Conservation (phyloP, 2,113 vertebrate genomes). For the Pelodiscus sinensis region DNA sequence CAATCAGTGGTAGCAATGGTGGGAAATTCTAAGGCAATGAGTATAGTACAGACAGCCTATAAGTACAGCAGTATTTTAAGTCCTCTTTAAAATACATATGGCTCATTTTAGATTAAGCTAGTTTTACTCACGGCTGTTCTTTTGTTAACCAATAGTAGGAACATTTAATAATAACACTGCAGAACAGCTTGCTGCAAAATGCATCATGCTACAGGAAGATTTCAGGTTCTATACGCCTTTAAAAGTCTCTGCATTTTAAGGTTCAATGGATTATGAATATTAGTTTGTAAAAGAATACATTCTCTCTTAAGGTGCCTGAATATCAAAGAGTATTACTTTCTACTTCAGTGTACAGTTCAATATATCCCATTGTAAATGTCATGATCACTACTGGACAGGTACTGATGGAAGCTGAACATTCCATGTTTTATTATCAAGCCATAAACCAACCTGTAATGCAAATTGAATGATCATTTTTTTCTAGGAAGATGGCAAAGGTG, state of each 20-base stretch:
- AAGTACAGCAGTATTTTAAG: background rate
- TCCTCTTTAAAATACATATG: background rate
- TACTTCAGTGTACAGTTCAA: constrained; percentile 23
- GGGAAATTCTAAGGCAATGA: background rate
- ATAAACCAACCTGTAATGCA: background rate
- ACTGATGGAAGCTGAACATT: background rate
- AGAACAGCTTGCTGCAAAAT: background rate
- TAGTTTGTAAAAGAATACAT: background rate
- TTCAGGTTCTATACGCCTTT: background rate
- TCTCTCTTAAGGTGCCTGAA: background rate
- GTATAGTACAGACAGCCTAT: background rate
- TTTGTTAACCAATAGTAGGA: background rate
- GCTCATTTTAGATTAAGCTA: background rate
- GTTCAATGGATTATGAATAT: background rate
- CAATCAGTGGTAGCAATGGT: fast-evolving
- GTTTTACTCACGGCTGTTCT: background rate
- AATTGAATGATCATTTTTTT: background rate
- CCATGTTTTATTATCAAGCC: background rate
- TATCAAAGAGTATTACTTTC: background rate
- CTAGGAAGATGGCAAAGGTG: background rate
- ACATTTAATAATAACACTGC: background rate
- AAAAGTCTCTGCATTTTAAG: background rate
- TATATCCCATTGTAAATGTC: constrained; percentile 34
- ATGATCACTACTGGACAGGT: background rate
- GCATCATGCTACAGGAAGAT: background rate